Percentiles rank a stretch among this genome's conserved stretches.
Conservation (phyloP, 1,140 invertebrate species). For the Venturia canescens region DNA sequence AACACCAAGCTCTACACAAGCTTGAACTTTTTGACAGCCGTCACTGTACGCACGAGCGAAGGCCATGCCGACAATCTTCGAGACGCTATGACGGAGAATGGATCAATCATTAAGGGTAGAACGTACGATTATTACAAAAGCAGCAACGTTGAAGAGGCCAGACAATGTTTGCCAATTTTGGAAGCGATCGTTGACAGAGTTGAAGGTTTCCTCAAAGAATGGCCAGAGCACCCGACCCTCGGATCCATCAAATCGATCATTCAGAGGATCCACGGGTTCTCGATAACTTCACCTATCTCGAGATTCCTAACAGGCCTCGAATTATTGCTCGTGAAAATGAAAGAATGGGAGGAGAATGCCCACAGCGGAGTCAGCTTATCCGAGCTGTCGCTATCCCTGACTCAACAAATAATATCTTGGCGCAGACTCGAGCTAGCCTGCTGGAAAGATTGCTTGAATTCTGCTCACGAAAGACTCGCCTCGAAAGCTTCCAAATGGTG, state of each 20-base stretch:
- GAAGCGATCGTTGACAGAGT: conserved; percentile 81
- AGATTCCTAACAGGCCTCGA: conserved; percentile 95
- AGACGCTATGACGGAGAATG: conserved; percentile 48
- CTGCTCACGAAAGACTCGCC: conserved; percentile 80
- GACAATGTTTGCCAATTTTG: conserved; percentile 84
- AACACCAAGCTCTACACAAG: conserved; percentile 78
- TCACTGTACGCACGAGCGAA: conserved; percentile 47
- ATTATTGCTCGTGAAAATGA: conserved; percentile 87
- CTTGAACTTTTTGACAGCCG: conserved; percentile 74
- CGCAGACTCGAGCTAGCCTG: conserved; percentile 91
- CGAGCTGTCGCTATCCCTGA: conserved; percentile 83
- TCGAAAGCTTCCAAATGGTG: conserved; percentile 88
- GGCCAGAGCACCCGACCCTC: conserved; percentile 94
- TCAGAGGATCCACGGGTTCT: conserved; percentile 86
- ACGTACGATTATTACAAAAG: conserved; percentile 91
- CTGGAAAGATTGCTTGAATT: conserved; percentile 89
- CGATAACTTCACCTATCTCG: conserved; percentile 88
- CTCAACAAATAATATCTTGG: conserved; percentile 92
- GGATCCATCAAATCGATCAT: conserved; percentile 85
- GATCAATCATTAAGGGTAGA: conserved; percentile 58
- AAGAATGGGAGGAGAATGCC: conserved; percentile 95
- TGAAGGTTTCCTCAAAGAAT: conserved; percentile 85
- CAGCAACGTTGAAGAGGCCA: conserved; percentile 87
- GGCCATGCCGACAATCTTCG: neutral
- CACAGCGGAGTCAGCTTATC: conserved; percentile 90